Conservation (phyloP, 2,113 vertebrate genomes). For the Sinocyclocheilus maitianheensis region DNA sequence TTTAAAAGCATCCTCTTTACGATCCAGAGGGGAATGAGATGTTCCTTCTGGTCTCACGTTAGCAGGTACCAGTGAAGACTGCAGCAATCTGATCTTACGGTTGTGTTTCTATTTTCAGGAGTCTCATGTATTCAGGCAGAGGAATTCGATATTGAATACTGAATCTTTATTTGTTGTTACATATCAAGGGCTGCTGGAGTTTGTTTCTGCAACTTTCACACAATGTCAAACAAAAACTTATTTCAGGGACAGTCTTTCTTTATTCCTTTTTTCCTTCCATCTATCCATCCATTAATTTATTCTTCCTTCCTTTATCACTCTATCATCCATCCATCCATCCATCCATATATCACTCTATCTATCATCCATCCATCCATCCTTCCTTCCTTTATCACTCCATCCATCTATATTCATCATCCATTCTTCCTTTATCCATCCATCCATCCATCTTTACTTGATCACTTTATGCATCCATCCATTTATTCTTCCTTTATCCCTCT, state of each 20-base stretch:
- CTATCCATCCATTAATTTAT: no score
- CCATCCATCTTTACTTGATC: background rate
- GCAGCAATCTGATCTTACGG: background rate
- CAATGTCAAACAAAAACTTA: background rate
- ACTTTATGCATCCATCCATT: background rate
- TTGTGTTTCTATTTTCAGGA: background rate
- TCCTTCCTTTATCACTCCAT: background rate
- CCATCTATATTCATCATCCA: background rate
- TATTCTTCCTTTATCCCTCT: background rate
- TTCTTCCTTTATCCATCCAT: background rate
- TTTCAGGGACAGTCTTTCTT: background rate
- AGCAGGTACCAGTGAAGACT: conserved; percentile 16
- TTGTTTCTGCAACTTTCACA: background rate
- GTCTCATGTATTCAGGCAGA: background rate
- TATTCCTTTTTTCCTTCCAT: background rate
- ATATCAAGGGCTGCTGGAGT: background rate
- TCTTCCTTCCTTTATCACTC: background rate
- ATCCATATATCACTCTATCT: background rate
- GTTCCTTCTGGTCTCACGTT: background rate
- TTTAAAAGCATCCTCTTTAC: conserved; percentile 9
- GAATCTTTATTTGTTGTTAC: background rate
- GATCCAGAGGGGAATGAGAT: background rate
- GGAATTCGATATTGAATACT: background rate
- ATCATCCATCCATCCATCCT: background rate
- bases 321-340: background rate